A percentile compares a stretch with the other conserved stretches of the same genome.
phyloP scores from a whole-genome alignment of 2,888 invertebrate genomes.

The Eudasyphora cyanicolor region DNA sequence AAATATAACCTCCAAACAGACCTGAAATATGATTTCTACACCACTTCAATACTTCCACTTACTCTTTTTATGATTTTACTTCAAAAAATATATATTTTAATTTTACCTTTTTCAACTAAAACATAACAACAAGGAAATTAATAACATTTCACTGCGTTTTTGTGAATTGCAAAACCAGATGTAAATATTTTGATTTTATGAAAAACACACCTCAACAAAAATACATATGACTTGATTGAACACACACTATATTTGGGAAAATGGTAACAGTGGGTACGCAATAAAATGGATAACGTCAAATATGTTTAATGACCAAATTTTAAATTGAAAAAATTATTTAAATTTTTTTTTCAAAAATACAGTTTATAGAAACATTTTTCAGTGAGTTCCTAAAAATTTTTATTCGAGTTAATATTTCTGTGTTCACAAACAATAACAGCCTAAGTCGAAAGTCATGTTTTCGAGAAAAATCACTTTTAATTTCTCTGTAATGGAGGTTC shows the following conservation, averaged over 20 bases:
- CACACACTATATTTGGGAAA: neutral
- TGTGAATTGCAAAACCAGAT: slow-evolving; percentile 80
- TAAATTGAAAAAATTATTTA: too few relatives aligned
- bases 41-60: neutral
- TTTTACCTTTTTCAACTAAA: slow-evolving; percentile 22
- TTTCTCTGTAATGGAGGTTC: too few relatives aligned
- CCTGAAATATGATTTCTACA: too few relatives aligned
- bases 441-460: too few relatives aligned
- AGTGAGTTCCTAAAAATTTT: too few relatives aligned
- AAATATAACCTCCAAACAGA: neutral
- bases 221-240: neutral
- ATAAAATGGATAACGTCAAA: neutral
- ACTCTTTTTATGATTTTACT: neutral
- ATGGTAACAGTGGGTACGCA: slow-evolving; percentile 7
- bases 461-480: too few relatives aligned
- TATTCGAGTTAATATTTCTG: too few relatives aligned
- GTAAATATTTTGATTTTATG: slow-evolving; percentile 48
- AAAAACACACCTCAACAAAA: slow-evolving; percentile 44
- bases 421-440: too few relatives aligned
- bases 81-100: slow-evolving; percentile 9
- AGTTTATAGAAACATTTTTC: too few relatives aligned
- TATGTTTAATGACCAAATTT: too few relatives aligned
- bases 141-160: slow-evolving; percentile 79
- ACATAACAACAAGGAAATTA: slow-evolving; percentile 54
- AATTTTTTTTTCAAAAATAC: too few relatives aligned